Evolutionary conservation across 2,888 invertebrate species (phyloP), one percentile per base, ranked within the genome.

Genomic region (Cyaniris semiargus): DNA sequence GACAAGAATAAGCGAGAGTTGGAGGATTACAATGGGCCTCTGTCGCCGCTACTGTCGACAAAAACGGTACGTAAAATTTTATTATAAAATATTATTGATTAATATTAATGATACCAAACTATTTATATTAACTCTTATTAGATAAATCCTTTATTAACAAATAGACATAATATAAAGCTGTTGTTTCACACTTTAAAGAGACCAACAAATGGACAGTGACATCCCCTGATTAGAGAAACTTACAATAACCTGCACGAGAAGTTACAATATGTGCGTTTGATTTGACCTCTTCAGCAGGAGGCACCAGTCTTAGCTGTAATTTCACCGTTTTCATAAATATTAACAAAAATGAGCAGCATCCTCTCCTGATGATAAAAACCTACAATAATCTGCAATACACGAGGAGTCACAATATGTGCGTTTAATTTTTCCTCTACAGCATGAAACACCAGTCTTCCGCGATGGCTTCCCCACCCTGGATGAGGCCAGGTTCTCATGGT

Each of bases 401-500:
- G 6, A 58, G n/a, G 1, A 58, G 2, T 60, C 23, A 23, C 23
- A n/a, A n/a, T n/a, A 23, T 21, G 21, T 18, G 21, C 7, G 10
- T 15, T 27, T 27, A 6, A 15, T 8, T 15, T 66, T 1, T 6
- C 23, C 23, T 77, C 77, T 78, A 15, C 77, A 90, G 90, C 79
- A 88, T 79, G 90, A 90, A 27, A 85, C 85, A 0, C 84, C 87
- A 15, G 78, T 88, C 2, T 90, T 91, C 80, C 90, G 92, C 1
- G 92, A 92, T 66, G 88, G 90, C 23, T 92, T 88, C 83, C 84
- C 89, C 7, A 85, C 86, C 38, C 79, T 87, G 80, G 91, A 92
- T 6, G 88, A 92, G 77, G 89, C 93, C 3, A 85, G 88, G 76
- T 93, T 94, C 79, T 91, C 91, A 0, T 94, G 93, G 93, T 92